Conservation (phyloP, 1,140 invertebrate species). For the Papilio xuthus region DNA sequence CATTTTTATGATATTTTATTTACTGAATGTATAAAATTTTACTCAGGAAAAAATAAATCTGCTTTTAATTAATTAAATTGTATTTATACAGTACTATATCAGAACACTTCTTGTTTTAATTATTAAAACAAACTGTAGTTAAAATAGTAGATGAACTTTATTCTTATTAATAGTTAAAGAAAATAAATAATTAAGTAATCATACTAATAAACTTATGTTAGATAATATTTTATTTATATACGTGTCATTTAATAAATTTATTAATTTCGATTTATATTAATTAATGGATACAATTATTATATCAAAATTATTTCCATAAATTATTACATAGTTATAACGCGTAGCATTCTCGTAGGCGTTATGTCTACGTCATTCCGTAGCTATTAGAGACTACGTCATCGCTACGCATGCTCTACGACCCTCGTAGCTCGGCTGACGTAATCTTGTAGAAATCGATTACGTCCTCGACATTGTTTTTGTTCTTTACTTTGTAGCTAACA, state of each 20-base stretch:
- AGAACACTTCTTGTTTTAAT: too few species aligned
- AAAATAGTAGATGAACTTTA: too few species aligned
- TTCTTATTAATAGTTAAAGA: too few species aligned
- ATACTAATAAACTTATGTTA: too few species aligned
- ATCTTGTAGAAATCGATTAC: slow-evolving; percentile 24
- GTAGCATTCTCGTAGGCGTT: slow-evolving; percentile 4
- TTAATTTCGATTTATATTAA: too few species aligned
- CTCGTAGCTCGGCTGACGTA: slow-evolving; percentile 26
- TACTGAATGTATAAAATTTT: neutral
- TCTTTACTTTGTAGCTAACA: slow-evolving; percentile 28
- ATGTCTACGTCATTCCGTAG: slow-evolving; percentile 24
- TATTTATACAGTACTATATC: too few species aligned
- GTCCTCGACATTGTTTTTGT: slow-evolving; percentile 32
- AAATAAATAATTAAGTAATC: too few species aligned
- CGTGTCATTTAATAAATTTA: too few species aligned
- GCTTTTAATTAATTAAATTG: too few species aligned
- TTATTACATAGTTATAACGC: neutral
- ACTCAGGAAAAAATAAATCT: neutral
- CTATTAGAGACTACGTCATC: slow-evolving; percentile 15
- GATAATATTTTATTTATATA: too few species aligned
- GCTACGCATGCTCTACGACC: slow-evolving; percentile 33
- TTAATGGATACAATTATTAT: neutral
- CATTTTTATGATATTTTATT: neutral
- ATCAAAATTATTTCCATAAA: neutral
- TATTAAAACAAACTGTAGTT: too few species aligned